Conservation (phyloP, 1,140 invertebrate species). For the Brachionus manjavacas region DNA sequence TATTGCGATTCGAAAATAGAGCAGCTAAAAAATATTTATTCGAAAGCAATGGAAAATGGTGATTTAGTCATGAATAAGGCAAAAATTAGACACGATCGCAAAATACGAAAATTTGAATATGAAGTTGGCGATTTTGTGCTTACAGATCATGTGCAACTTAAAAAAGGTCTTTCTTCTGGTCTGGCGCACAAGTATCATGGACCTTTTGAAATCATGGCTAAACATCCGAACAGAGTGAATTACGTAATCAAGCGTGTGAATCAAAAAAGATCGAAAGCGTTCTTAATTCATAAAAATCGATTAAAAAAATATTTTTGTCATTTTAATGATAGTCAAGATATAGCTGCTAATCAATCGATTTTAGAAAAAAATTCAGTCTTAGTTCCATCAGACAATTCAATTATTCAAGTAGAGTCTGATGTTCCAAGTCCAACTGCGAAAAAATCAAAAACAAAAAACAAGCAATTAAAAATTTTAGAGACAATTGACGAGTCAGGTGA, state of each 20-base stretch:
- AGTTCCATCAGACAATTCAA: neutral
- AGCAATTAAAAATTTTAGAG: neutral
- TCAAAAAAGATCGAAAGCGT: neutral
- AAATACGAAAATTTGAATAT: neutral
- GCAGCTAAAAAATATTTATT: too few relatives aligned
- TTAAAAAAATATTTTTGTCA: too few relatives aligned
- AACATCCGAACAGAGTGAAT: neutral
- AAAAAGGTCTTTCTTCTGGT: too few relatives aligned
- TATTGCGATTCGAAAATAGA: too few relatives aligned
- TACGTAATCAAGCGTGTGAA: neutral
- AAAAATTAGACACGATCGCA: neutral
- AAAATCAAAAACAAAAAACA: neutral
- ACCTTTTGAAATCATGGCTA: neutral
- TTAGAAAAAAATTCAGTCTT: neutral
- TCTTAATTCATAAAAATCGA: slow-evolving; percentile 1
- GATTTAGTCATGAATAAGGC: neutral
- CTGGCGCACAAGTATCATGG: neutral
- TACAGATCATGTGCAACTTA: too few relatives aligned
- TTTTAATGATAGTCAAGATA: too few relatives aligned
- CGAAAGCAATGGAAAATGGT: neutral
- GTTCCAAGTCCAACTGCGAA: neutral
- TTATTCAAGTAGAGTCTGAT: neutral
- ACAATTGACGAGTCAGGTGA: neutral
- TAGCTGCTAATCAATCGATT: too few relatives aligned
- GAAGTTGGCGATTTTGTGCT: neutral